phyloP scores from a whole-genome alignment of 2,888 invertebrate species.

The Odontomyia ornata region DNA sequence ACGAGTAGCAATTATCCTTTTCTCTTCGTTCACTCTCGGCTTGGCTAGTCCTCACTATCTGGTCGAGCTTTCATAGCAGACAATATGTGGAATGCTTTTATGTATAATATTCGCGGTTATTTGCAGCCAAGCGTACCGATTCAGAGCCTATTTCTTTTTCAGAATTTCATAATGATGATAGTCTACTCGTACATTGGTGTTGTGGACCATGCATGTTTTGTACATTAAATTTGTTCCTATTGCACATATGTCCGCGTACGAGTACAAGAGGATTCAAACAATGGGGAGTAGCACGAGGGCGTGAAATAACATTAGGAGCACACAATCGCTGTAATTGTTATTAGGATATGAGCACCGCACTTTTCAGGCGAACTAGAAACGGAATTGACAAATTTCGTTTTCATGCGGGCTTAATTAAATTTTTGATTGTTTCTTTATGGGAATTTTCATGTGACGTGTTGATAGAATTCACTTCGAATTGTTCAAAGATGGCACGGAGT shows the following conservation, averaged over 20 bases:
- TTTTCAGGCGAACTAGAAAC: background rate
- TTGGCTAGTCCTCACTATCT: background rate
- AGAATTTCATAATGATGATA: background rate
- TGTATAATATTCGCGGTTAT: background rate
- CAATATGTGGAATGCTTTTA: background rate
- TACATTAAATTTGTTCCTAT: background rate
- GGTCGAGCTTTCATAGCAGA: background rate
- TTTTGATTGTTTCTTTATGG: background rate
- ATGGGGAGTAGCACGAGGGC: too few species aligned
- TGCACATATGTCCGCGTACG: background rate
- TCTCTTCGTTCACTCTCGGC: background rate
- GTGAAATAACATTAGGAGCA: too few species aligned
- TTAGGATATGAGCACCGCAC: background rate
- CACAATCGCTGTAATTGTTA: too few species aligned
- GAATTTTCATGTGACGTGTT: too few species aligned
- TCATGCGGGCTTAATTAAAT: background rate
- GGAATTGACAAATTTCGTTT: background rate
- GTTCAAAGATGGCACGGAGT: too few species aligned
- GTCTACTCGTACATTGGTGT: background rate
- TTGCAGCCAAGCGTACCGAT: background rate
- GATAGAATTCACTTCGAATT: too few species aligned
- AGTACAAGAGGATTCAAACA: too few species aligned
- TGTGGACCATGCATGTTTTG: background rate
- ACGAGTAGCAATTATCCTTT: slow-evolving; percentile 25
- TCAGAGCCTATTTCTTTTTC: background rate